Evolutionary conservation across 2,888 invertebrate genomes (phyloP).

Genomic region (Drosophila sordidapex): DNA sequence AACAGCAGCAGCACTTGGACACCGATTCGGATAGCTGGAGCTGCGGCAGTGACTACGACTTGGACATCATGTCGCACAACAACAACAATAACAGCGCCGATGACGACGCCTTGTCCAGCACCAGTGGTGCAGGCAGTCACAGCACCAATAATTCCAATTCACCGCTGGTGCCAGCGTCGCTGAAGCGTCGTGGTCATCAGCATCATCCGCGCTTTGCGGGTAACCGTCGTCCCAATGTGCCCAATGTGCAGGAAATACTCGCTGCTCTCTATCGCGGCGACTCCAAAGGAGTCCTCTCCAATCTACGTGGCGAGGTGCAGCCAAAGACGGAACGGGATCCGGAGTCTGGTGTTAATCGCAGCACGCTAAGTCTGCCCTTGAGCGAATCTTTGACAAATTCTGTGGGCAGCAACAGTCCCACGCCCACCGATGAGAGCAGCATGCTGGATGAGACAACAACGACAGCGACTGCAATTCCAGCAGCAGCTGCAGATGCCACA

Average conservation of each 20-base stretch:
- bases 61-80: constrained; percentile 42
- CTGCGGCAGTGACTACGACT: constrained; percentile 61
- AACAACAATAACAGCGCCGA: constrained; percentile 45
- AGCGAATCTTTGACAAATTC: constrained; percentile 81
- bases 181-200: constrained; percentile 89
- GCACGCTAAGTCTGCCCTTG: constrained; percentile 79
- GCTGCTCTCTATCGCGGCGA: constrained; percentile 84
- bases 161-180: constrained; percentile 69
- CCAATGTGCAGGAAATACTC: constrained; percentile 84
- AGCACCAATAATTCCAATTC: constrained; percentile 57
- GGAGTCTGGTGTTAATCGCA: constrained; percentile 51
- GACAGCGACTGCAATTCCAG: background rate
- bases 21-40: constrained; percentile 47
- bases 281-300: constrained; percentile 79
- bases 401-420: constrained; percentile 83
- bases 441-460: constrained; percentile 76
- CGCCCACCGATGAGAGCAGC: constrained; percentile 84
- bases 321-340: constrained; percentile 36
- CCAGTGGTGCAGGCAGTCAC: constrained; percentile 76
- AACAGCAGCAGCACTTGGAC: constrained; percentile 42
- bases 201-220: constrained; percentile 90
- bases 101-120: constrained; percentile 73
- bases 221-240: constrained; percentile 86
- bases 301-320: constrained; percentile 67
- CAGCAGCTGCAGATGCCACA: constrained; percentile 11